Conservation (phyloP, 2,797 vertebrate species). For the Neosilurus mollespiculum region DNA sequence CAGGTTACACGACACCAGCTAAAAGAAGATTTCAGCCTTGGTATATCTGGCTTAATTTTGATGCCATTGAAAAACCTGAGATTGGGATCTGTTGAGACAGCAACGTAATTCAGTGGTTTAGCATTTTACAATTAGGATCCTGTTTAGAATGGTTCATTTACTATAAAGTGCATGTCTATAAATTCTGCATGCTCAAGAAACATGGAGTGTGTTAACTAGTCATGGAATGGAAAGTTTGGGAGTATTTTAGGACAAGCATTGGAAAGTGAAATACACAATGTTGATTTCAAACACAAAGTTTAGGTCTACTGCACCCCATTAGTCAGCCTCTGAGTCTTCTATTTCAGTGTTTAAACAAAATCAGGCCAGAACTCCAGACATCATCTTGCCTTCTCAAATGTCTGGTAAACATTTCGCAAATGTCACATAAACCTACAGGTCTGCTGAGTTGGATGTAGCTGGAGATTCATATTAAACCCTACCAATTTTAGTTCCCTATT, state of each 20-base stretch:
- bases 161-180: not conserved
- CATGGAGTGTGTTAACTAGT: not conserved
- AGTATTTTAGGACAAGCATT: conserved; percentile 11
- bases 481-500: not conserved
- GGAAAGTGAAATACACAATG: conserved; percentile 16
- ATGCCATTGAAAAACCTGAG: not conserved
- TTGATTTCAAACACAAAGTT: conserved; percentile 7
- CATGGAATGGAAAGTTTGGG: conserved; percentile 9
- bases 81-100: not conserved
- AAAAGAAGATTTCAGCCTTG: not conserved
- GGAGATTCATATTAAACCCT: conserved; percentile 41
- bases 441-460: conserved; percentile 41
- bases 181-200: not conserved
- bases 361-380: conserved; percentile 37
- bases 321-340: not conserved
- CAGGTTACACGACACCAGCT: not conserved
- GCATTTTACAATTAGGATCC: not conserved
- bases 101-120: not conserved
- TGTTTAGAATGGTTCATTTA: too few relatives aligned
- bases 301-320: not conserved
- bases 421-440: conserved; percentile 50
- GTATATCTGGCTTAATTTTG: not conserved
- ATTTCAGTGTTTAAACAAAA: conserved; percentile 20
- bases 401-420: conserved; percentile 46
- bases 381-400: conserved; percentile 39